Evolutionary conservation across 2,797 vertebrate species (phyloP).

Genomic region (Gila robusta): DNA sequence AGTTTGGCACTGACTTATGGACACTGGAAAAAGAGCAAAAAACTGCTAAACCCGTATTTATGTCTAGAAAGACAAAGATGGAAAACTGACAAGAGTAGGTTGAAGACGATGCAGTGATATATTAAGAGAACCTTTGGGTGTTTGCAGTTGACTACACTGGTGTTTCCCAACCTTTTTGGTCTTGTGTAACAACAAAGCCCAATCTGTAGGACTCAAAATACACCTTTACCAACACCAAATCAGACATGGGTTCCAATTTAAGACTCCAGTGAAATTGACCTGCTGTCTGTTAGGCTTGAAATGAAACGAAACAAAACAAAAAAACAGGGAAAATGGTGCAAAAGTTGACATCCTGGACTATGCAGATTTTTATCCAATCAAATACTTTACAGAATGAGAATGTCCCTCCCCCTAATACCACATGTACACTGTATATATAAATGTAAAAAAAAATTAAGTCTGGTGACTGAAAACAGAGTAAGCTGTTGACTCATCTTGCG

Average conservation of each 20-base stretch:
- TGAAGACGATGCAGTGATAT: constrained; percentile 1
- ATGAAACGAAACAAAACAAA: not conserved
- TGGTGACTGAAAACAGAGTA: no score
- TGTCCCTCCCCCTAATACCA: no score
- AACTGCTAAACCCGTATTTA: constrained; percentile 21
- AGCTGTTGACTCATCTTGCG: not conserved
- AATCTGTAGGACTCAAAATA: not conserved
- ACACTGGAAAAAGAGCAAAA: constrained; percentile 30
- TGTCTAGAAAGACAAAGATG: constrained; percentile 10
- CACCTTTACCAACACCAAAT: not conserved
- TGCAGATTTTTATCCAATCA: not conserved
- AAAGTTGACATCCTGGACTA: not conserved
- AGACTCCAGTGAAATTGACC: not conserved
- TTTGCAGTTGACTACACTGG: not conserved
- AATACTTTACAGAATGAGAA: no score
- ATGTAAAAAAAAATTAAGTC: no score
- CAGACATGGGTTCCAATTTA: not conserved
- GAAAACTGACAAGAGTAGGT: constrained; percentile 13
- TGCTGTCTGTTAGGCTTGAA: not conserved
- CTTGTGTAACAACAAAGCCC: not conserved
- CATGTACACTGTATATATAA: no score
- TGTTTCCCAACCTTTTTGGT: not conserved
- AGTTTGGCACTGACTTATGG: constrained; percentile 36
- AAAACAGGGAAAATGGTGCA: not conserved
- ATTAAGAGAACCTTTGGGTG: constrained; percentile 13